These are phyloP conservation scores for Sylvietta virens DNA, from an alignment of 2,113 vertebrate species.

Conservation along the genomic window DNA sequence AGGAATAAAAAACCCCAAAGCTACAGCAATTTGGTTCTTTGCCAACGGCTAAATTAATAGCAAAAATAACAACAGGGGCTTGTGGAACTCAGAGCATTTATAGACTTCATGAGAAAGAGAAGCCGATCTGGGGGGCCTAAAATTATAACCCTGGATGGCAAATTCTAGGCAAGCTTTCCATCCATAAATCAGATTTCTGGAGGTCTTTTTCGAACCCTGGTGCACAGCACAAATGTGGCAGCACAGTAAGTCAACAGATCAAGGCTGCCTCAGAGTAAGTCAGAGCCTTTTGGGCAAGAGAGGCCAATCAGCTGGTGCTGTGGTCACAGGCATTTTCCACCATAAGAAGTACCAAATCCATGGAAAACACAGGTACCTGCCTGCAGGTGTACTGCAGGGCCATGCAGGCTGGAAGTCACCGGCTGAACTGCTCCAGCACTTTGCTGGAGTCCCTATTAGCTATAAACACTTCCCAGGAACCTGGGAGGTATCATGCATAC, in stretches of 20 bases:
- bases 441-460: not conserved
- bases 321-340: not conserved
- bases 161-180: not conserved
- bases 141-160: not conserved
- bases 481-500: not conserved
- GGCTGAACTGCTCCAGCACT: not conserved
- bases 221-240: not conserved
- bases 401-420: not conserved
- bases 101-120: slow-evolving; percentile 3
- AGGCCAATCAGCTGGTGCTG: not conserved
- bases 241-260: not conserved
- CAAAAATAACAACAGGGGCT: slow-evolving; percentile 50
- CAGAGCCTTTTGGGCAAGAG: not conserved
- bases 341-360: not conserved
- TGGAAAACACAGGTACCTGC: not conserved
- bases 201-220: not conserved
- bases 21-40: slow-evolving; percentile 24
- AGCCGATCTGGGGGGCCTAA: not conserved
- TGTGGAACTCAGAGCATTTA: slow-evolving; percentile 31
- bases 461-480: not conserved
- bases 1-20: slow-evolving; percentile 5
- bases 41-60: slow-evolving; percentile 30
- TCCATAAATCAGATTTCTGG: not conserved
- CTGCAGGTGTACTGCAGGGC: not conserved
- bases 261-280: not conserved